A percentile compares a stretch with the other conserved stretches of the same genome.
These are phyloP conservation scores for Trichogramma dendrolimi DNA, from an alignment of 2,888 invertebrate species.

Conservation along the genomic window DNA sequence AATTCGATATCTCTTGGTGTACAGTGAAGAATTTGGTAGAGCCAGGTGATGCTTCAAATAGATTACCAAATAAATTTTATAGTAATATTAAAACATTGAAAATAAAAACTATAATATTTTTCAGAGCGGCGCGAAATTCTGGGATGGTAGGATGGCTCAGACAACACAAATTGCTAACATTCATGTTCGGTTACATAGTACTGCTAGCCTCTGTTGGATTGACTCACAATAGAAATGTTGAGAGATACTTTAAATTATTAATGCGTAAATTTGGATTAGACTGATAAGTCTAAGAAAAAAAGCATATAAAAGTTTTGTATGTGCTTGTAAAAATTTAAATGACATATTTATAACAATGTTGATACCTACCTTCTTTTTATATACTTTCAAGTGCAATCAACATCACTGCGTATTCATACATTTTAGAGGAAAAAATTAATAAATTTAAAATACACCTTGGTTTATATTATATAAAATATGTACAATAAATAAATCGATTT, in stretches of 20 bases:
- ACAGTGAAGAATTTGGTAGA: constrained; percentile 49
- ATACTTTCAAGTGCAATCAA: not conserved
- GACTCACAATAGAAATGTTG: constrained; percentile 61
- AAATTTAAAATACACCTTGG: constrained; percentile 23
- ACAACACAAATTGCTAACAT: constrained; percentile 60
- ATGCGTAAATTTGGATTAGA: constrained; percentile 47
- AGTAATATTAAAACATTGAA: constrained; percentile 6
- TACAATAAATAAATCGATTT: constrained; percentile 9
- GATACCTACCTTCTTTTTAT: constrained; percentile 17
- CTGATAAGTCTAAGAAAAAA: constrained; percentile 25
- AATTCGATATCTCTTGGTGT: constrained; percentile 72
- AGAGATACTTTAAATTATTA: constrained; percentile 61
- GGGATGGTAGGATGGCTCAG: constrained; percentile 56
- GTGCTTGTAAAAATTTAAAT: constrained; percentile 14
- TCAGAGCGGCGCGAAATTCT: constrained; percentile 35
- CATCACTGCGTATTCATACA: constrained; percentile 10
- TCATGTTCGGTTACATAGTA: constrained; percentile 62
- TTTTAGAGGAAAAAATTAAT: constrained; percentile 21
- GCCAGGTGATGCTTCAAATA: constrained; percentile 35
- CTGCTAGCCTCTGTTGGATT: constrained; percentile 63
- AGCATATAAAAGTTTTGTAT: constrained; percentile 8
- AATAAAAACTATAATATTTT: constrained; percentile 12
- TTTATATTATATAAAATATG: constrained; percentile 22
- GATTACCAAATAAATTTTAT: constrained; percentile 2
- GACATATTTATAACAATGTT: constrained; percentile 17